phyloP scores from a whole-genome alignment of 2,888 invertebrate genomes.

The Tipula vernalis region DNA sequence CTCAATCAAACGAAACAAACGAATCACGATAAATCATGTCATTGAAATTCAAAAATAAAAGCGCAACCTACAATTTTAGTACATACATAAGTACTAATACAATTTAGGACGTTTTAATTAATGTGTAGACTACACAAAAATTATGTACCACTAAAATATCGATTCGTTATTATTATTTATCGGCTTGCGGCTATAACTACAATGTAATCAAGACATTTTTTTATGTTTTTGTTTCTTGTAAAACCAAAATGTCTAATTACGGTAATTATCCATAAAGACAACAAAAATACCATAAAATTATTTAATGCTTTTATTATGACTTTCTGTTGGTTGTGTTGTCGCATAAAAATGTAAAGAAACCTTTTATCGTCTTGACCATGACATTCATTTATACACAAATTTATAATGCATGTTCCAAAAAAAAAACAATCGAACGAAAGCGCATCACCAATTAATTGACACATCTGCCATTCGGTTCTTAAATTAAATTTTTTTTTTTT shows the following conservation, averaged over 20 bases:
- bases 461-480: not conserved
- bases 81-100: not conserved
- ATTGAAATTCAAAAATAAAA: no score
- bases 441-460: not conserved
- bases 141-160: not conserved
- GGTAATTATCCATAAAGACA: not conserved
- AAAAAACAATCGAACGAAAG: not conserved
- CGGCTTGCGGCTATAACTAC: not conserved
- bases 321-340: not conserved
- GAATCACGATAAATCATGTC: no score
- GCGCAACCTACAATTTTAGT: not conserved
- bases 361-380: conserved; percentile 4
- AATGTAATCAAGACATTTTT: not conserved
- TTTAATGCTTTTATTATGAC: not conserved
- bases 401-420: not conserved
- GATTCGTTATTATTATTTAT: not conserved
- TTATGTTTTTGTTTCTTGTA: not conserved
- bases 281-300: not conserved
- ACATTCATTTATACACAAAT: not conserved
- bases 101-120: not conserved
- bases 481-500: not conserved
- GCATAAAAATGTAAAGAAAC: not conserved
- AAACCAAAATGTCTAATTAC: not conserved
- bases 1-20: no score
- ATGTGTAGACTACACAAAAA: not conserved